Evolutionary conservation across 1,140 invertebrate genomes (phyloP).

Genomic region (Drosophila elegans): DNA sequence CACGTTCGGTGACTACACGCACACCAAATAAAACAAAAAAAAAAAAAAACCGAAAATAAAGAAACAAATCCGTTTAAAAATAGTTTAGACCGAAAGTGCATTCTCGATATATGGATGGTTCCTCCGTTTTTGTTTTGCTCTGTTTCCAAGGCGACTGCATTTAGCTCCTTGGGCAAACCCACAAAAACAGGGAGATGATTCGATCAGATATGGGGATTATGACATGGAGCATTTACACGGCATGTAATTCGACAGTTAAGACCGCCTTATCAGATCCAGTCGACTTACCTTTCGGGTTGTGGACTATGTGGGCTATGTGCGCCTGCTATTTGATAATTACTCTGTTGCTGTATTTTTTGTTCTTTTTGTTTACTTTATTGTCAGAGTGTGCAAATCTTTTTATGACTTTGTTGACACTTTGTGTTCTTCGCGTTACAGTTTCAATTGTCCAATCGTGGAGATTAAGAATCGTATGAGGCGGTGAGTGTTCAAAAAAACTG

Average conservation of each 20-base stretch:
- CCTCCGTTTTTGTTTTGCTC: neutral
- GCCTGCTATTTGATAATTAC: conserved; percentile 25
- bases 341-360: conserved; percentile 4
- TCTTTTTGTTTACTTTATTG: conserved; percentile 3
- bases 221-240: neutral
- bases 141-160: conserved; percentile 23
- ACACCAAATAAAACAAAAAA: neutral
- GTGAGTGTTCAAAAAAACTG: conserved; percentile 7
- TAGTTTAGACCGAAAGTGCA: conserved; percentile 21
- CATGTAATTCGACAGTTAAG: neutral
- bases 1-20: conserved; percentile 15
- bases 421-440: conserved; percentile 13
- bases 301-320: neutral
- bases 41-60: conserved; percentile 14
- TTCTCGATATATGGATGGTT: neutral
- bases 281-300: conserved; percentile 30
- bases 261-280: conserved; percentile 11
- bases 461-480: conserved; percentile 13
- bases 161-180: neutral
- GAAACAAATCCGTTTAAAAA: conserved; percentile 32
- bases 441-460: conserved; percentile 21
- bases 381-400: conserved; percentile 20
- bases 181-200: neutral
- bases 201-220: neutral
- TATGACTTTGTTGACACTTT: conserved; percentile 31